Evolutionary conservation across 2,888 invertebrate genomes (phyloP).

Genomic region (Ophion costatus): DNA sequence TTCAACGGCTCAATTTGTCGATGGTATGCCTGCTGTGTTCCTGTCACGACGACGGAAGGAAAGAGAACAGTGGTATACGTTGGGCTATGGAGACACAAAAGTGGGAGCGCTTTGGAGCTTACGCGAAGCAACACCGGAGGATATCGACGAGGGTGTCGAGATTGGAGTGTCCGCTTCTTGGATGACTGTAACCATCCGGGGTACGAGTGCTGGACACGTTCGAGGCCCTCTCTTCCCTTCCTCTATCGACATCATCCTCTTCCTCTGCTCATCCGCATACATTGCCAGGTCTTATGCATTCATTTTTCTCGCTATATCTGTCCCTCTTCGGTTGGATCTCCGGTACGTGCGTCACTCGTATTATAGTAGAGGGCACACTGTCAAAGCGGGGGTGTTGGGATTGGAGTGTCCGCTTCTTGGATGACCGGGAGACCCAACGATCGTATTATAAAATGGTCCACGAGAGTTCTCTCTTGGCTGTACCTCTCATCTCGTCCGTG

Average conservation of each 20-base stretch:
- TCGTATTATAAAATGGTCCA: constrained; percentile 55
- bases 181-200: constrained; percentile 69
- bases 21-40: constrained; percentile 51
- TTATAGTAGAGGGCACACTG: constrained; percentile 54
- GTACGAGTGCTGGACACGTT: constrained; percentile 57
- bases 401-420: constrained; percentile 83
- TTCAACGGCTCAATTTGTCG: constrained; percentile 60
- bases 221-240: constrained; percentile 56
- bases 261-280: constrained; percentile 48
- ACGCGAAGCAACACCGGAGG: constrained; percentile 68
- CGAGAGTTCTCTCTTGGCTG: constrained; percentile 62
- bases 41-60: constrained; percentile 57
- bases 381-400: constrained; percentile 77
- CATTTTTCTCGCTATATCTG: constrained; percentile 59
- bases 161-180: constrained; percentile 83
- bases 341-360: constrained; percentile 64
- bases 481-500: constrained; percentile 63
- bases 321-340: constrained; percentile 57
- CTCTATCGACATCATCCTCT: constrained; percentile 58
- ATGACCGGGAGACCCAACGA: constrained; percentile 70
- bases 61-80: constrained; percentile 35
- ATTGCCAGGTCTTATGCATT: constrained; percentile 55
- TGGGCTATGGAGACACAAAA: constrained; percentile 72
- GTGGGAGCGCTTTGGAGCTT: constrained; percentile 62
- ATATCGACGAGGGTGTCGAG: constrained; percentile 76